Percentiles rank a stretch among this genome's conserved stretches.
These are phyloP conservation scores for Onychomys arenicola DNA, from an alignment of 2,797 vertebrate genomes.

Conservation along the genomic window DNA sequence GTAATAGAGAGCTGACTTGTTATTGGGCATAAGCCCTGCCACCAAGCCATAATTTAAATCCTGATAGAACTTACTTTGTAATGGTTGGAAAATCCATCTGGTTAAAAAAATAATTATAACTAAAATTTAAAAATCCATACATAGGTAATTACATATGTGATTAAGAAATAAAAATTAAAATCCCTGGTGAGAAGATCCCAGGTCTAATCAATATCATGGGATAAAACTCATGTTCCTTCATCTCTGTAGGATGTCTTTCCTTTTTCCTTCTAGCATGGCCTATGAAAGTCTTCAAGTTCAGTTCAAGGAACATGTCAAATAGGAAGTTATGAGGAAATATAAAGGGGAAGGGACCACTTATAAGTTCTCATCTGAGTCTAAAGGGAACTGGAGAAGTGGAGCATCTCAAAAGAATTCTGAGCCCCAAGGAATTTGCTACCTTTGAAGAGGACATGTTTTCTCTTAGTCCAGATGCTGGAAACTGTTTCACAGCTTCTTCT, in stretches of 20 bases:
- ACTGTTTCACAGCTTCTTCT: conserved; percentile 27
- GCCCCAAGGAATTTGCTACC: background rate
- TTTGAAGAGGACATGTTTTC: conserved; percentile 13
- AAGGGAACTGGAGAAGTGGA: conserved; percentile 12
- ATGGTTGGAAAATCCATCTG: conserved; percentile 6
- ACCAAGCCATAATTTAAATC: background rate
- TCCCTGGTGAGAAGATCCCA: background rate
- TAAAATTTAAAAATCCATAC: conserved; percentile 33
- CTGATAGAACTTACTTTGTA: background rate
- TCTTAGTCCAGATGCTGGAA: conserved; percentile 50
- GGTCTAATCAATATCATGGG: background rate
- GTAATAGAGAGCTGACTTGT: background rate
- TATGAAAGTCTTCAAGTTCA: conserved; percentile 64
- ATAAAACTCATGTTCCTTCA: conserved; percentile 34
- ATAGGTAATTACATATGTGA: background rate
- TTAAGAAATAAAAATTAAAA: conserved; percentile 22
- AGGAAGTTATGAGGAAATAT: conserved; percentile 65
- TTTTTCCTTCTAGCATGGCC: conserved; percentile 51
- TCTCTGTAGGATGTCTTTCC: conserved; percentile 9
- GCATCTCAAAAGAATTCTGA: conserved; percentile 20
- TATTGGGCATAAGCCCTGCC: background rate
- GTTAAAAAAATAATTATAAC: conserved; percentile 4
- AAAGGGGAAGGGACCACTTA: conserved; percentile 1
- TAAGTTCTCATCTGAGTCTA: conserved; percentile 32
- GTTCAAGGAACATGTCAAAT: conserved; percentile 64